These are phyloP conservation scores for Molanna angustata DNA, from an alignment of 2,888 invertebrate species.

Conservation along the genomic window DNA sequence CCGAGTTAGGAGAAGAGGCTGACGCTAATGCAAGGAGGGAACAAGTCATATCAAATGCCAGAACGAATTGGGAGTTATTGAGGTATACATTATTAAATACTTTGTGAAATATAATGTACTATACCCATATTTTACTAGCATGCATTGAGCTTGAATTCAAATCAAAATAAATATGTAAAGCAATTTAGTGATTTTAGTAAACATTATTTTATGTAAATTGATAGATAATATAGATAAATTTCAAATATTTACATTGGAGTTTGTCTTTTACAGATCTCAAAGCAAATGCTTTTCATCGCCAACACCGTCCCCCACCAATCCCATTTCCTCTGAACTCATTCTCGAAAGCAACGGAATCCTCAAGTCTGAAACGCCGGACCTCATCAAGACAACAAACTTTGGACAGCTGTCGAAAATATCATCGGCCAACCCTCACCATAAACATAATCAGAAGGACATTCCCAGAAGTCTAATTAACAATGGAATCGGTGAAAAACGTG, in stretches of 20 bases:
- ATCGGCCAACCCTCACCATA: slow-evolving; percentile 28
- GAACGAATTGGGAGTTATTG: slow-evolving; percentile 83
- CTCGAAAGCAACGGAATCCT: slow-evolving; percentile 35
- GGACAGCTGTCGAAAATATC: slow-evolving; percentile 27
- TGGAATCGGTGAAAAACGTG: slow-evolving; percentile 52
- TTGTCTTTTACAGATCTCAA: slow-evolving; percentile 54
- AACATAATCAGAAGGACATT: not conserved
- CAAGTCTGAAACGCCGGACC: slow-evolving; percentile 32
- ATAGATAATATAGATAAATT: too few species aligned
- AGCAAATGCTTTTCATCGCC: slow-evolving; percentile 55
- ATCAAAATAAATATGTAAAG: too few species aligned
- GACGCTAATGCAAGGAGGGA: slow-evolving; percentile 67
- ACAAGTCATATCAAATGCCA: slow-evolving; percentile 80
- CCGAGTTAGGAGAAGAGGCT: slow-evolving; percentile 57
- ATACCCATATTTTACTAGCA: too few species aligned
- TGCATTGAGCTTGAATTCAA: too few species aligned
- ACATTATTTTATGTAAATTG: too few species aligned
- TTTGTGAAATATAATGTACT: too few species aligned
- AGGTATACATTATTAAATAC: slow-evolving; percentile 40
- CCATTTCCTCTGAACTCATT: slow-evolving; percentile 43
- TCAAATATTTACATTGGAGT: too few species aligned
- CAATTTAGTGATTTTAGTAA: too few species aligned
- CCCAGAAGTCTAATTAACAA: slow-evolving; percentile 34
- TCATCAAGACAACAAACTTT: slow-evolving; percentile 21
- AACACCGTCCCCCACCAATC: slow-evolving; percentile 34